Evolutionary conservation across 1,140 invertebrate species (phyloP), one percentile per base, ranked within the genome.

Genomic region (Mylabris phalerata): DNA sequence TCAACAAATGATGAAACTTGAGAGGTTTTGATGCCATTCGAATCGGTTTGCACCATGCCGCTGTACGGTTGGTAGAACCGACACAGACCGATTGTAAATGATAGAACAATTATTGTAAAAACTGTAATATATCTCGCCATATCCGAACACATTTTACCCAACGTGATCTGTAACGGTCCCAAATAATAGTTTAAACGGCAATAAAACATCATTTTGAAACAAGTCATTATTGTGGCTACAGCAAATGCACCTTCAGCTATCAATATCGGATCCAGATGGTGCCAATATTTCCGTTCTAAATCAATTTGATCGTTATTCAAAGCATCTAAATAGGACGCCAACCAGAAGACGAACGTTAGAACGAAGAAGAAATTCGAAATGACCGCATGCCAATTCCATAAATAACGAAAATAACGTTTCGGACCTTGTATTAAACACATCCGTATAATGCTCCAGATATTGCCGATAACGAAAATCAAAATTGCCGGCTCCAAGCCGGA

Each of bases 181-280:
- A 84, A 68, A 67, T 79, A 70, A 57, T 79, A 81, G 59, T 80
- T 79, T 3, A 84, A 64, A 63, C 82, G 78, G 48, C 76, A 82
- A 48, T 82, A 73, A 50, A 80, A 75, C 59, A 84, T 66, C 3
- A 85, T 65, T 62, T 78, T 77, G 49, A 80, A 77, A 60, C 75
- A 87, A 32, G 84, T 82, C 77, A 89, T 84, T 49, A 89, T 86
- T 42, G 85, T 85, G 6, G 84, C 87, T 2, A 87, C 71, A 7
- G 85, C 83, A 70, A 88, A 89, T 24, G 86, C 76, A 11, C 85
- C 85, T 72, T 90, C 87, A 6, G 83, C 82, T 4, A 90, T 78
- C 13, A 89, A 73, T 9, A 84, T 82, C 4, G 87, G 84, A 71
- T 90, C 86, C 51, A 82, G 77, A 50, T 80, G 77, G 63, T 85